A percentile compares a stretch with the other conserved stretches of the same genome.
Conservation (phyloP, 2,888 invertebrate genomes). For the Caenorhabditis sulstoni region DNA sequence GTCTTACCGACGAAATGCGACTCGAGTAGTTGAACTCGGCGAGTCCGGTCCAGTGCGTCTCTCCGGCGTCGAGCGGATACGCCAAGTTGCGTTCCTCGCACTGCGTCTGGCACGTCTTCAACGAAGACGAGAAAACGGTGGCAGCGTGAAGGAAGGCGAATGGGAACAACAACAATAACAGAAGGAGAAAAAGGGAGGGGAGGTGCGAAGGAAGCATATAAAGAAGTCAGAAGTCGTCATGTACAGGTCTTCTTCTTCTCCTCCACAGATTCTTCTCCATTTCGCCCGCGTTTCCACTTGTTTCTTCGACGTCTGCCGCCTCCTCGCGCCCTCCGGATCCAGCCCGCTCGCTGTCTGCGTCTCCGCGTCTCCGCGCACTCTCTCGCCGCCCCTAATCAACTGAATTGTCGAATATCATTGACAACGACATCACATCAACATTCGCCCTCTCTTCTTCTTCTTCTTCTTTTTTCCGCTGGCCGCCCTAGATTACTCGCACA, state of each 20-base stretch:
- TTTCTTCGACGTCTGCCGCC: slow-evolving; percentile 9
- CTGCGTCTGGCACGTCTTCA: slow-evolving; percentile 73
- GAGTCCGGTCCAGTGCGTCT: slow-evolving; percentile 67
- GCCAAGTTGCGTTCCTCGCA: slow-evolving; percentile 76
- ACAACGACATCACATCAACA: slow-evolving; percentile 54
- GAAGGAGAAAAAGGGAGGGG: slow-evolving; percentile 7
- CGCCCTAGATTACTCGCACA: slow-evolving; percentile 56
- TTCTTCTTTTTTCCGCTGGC: slow-evolving; percentile 5
- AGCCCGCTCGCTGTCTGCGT: slow-evolving; percentile 45
- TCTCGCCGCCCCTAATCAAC: slow-evolving; percentile 28
- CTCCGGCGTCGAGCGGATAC: slow-evolving; percentile 68
- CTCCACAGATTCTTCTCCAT: slow-evolving; percentile 8
- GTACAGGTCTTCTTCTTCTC: slow-evolving; percentile 21
- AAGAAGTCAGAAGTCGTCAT: slow-evolving; percentile 38
- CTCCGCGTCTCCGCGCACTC: background rate
- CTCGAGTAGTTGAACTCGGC: slow-evolving; percentile 65
- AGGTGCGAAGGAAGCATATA: slow-evolving; percentile 46
- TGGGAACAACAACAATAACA: slow-evolving; percentile 3
- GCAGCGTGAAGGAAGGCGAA: slow-evolving; percentile 33
- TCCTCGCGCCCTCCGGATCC: background rate
- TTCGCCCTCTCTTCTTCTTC: slow-evolving; percentile 5
- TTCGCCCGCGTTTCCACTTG: background rate
- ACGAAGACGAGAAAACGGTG: slow-evolving; percentile 73
- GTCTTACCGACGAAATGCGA: slow-evolving; percentile 68
- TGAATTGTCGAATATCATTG: slow-evolving; percentile 52